Evolutionary conservation across 2,113 vertebrate genomes (phyloP).

Genomic region (Dasyornis broadbenti): DNA sequence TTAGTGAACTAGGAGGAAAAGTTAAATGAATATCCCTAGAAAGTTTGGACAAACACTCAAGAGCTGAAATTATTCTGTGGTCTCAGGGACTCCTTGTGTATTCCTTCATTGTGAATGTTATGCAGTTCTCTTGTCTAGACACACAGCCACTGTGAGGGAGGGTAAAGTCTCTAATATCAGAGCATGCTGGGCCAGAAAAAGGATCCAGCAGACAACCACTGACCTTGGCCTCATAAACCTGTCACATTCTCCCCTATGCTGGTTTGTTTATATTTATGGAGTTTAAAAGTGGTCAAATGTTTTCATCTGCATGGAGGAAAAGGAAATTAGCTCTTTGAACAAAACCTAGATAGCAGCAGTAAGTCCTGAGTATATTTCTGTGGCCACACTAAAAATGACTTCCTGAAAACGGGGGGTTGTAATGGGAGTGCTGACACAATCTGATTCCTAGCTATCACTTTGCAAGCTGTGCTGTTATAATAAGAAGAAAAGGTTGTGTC

Average conservation of each 20-base stretch:
- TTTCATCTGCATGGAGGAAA: background rate
- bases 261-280: background rate
- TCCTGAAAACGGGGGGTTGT: constrained; percentile 17
- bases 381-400: constrained; percentile 45
- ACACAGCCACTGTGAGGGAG: background rate
- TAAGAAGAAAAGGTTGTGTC: constrained; percentile 57
- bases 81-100: background rate
- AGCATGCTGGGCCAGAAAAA: background rate
- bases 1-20: background rate
- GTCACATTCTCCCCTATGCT: background rate
- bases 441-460: constrained; percentile 60
- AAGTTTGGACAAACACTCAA: background rate
- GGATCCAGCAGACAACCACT: background rate
- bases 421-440: constrained; percentile 59
- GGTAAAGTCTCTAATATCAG: background rate
- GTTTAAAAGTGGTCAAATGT: background rate
- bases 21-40: background rate
- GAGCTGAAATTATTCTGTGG: background rate
- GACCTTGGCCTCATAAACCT: background rate
- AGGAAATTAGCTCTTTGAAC: background rate
- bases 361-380: constrained; percentile 6
- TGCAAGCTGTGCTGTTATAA: constrained; percentile 60
- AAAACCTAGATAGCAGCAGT: background rate
- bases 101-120: background rate
- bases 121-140: background rate